Evolutionary conservation across 1,140 invertebrate species (phyloP).

Genomic region (Thaumatotibia leucotreta): DNA sequence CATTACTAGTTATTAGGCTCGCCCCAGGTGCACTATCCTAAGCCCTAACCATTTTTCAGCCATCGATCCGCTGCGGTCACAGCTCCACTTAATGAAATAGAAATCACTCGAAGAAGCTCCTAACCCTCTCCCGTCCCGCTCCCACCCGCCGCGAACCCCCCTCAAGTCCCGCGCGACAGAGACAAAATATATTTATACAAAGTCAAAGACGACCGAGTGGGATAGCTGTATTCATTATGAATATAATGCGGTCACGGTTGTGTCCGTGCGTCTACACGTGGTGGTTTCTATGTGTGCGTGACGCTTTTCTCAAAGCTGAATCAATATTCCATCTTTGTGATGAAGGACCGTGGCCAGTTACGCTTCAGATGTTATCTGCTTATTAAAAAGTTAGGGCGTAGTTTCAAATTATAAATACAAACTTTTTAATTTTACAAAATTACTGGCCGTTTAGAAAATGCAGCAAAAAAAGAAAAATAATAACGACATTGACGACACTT

Average conservation of each 20-base stretch:
- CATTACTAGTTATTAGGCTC: too few species aligned
- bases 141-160: conserved; percentile 41
- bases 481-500: conserved; percentile 5
- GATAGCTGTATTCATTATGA: conserved; percentile 76
- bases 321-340: conserved; percentile 74
- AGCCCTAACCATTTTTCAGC: conserved; percentile 37
- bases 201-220: conserved; percentile 74
- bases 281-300: conserved; percentile 43
- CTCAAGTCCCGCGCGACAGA: conserved; percentile 55
- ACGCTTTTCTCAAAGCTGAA: conserved; percentile 58
- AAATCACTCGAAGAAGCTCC: conserved; percentile 73
- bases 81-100: conserved; percentile 74
- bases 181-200: conserved; percentile 75
- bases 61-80: conserved; percentile 68
- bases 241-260: conserved; percentile 71
- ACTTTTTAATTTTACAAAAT: not conserved
- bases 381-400: conserved; percentile 9
- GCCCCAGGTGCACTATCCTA: not conserved
- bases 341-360: conserved; percentile 55
- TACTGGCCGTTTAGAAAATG: not conserved
- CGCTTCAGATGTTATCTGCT: conserved; percentile 29
- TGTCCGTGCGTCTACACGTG: conserved; percentile 60
- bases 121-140: conserved; percentile 58
- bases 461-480: not conserved
- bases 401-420: not conserved